Base-by-base conservation (phyloP, 1,140 invertebrate genomes). In the Papilio polytes region DNA sequence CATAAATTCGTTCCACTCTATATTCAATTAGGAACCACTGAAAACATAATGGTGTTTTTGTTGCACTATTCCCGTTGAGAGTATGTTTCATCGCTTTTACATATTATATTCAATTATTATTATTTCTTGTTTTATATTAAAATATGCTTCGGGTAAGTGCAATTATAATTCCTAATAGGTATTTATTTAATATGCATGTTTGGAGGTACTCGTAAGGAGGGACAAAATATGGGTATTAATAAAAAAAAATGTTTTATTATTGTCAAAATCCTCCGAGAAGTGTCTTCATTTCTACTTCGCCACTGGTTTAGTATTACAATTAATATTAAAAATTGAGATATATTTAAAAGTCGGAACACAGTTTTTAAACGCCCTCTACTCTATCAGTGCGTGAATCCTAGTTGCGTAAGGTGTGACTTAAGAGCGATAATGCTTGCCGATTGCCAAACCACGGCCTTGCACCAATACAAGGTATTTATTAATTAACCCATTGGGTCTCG, bases 311-410 rank as follows among this genome's bases (percentile, higher is more conserved):
- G 36, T 41, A 26, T 26, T 63, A 3, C 26, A 22, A 63, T 63
- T 63, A 12, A 63, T 63, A 63, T 63, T 12, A 22, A 59, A 63
- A 63, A 26, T 26, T 0, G 10, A 31, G 22, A 26, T 31, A 56
- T 77, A 41, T 8, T 31, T 53, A 31, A 76, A 31, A 22, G 20
- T 48, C 15, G 48, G 15, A 31, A 20, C 82, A 90, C 83, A 84
- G 78, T 85, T 80, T 80, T 83, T n/a, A 84, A 83, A 81, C 82
- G 83, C 84, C 84, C 85, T 87, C 84, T 84, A 76, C 78, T 81
- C 51, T 63, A 78, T 84, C 85, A 81, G 85, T 83, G 89, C 90
- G 85, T 89, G 84, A 81, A 89, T 93, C 91, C 91, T 89, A 88
- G 74, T 91, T 91, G 86, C 86, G 85, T 70, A 85, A 91, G 84